Evolutionary conservation across 1,140 invertebrate species (phyloP).

Genomic region (Centruroides vittatus): DNA sequence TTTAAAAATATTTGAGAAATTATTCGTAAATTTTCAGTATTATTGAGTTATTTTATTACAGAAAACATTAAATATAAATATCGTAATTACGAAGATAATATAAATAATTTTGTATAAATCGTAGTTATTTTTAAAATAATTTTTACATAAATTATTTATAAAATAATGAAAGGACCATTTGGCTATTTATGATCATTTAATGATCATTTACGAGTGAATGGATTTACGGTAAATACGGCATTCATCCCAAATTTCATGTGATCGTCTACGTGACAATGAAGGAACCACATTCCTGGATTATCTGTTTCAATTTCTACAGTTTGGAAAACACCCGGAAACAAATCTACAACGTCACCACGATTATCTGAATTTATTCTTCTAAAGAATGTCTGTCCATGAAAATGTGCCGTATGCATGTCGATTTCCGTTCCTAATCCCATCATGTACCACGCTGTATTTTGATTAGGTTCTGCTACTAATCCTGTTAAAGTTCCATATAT

Average conservation of each 20-base stretch:
- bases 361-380: conserved; percentile 16
- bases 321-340: conserved; percentile 24
- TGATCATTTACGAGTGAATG: too few relatives aligned
- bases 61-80: too few relatives aligned
- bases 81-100: too few relatives aligned
- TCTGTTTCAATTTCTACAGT: conserved; percentile 22
- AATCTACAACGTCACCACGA: conserved; percentile 23
- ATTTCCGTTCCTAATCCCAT: conserved; percentile 23
- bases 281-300: conserved; percentile 22
- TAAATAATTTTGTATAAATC: too few relatives aligned
- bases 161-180: too few relatives aligned
- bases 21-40: too few relatives aligned
- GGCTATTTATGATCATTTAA: too few relatives aligned
- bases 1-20: too few relatives aligned
- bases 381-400: conserved; percentile 25
- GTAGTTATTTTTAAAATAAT: too few relatives aligned
- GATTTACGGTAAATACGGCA: conserved; percentile 12
- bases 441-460: conserved; percentile 23
- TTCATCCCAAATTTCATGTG: conserved; percentile 15
- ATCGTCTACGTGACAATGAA: conserved; percentile 14
- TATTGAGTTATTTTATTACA: too few relatives aligned
- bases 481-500: conserved; percentile 10
- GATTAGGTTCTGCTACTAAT: conserved; percentile 18
- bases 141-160: too few relatives aligned
- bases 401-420: conserved; percentile 26